Evolutionary conservation across 2,113 vertebrate genomes (phyloP).

Genomic region (Heloderma charlesbogerti): DNA sequence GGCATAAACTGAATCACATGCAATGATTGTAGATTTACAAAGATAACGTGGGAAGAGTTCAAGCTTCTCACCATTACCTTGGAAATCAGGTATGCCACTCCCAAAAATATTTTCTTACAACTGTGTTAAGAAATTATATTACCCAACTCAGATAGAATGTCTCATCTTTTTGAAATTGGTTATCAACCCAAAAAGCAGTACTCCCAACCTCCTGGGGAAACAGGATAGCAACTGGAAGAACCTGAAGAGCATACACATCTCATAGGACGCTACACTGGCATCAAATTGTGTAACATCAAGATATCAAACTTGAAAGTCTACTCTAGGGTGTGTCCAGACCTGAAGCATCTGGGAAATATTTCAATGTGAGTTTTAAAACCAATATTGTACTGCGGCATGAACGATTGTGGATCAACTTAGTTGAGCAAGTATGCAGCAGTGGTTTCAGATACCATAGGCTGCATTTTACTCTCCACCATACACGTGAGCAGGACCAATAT

Average conservation of each 20-base stretch:
- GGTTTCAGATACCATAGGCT: background rate
- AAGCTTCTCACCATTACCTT: constrained; percentile 17
- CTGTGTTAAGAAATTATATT: constrained; percentile 34
- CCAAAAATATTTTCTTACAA: constrained; percentile 17
- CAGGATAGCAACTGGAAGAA: constrained; percentile 53
- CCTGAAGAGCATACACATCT: background rate
- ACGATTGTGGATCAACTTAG: background rate
- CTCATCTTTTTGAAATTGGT: constrained; percentile 12
- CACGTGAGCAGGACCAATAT: background rate
- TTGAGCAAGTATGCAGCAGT: background rate
- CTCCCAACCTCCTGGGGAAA: constrained; percentile 26
- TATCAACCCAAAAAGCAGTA: constrained; percentile 18
- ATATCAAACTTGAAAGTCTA: constrained; percentile 13
- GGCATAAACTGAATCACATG: background rate
- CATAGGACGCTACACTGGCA: background rate
- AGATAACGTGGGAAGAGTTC: accelerated
- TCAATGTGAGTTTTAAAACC: background rate
- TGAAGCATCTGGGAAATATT: background rate
- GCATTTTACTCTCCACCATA: background rate
- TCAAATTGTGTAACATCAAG: background rate
- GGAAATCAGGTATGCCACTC: constrained; percentile 14
- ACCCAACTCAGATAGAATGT: constrained; percentile 7
- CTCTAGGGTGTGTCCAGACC: background rate
- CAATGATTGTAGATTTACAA: constrained; percentile 2
- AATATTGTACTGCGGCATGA: background rate